A percentile compares a stretch with the other conserved stretches of the same genome.
phyloP scores from a whole-genome alignment of 2,113 vertebrate species.

The Cricetomys ansorgei region DNA sequence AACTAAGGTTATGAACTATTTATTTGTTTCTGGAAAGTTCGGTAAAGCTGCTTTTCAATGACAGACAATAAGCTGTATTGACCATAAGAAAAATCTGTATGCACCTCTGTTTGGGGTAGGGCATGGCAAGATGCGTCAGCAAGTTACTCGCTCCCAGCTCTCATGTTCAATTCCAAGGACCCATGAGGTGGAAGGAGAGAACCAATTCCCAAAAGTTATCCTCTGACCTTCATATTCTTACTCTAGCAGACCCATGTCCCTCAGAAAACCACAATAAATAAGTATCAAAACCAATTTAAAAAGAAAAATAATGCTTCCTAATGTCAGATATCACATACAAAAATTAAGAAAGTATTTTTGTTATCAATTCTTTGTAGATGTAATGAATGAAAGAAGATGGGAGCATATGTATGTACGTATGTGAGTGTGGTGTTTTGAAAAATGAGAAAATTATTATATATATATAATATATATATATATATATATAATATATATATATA shows the following conservation, averaged over 20 bases:
- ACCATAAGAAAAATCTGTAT: neutral
- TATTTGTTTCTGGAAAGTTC: neutral
- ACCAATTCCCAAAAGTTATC: neutral
- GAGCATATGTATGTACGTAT: neutral
- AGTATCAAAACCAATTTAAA: neutral
- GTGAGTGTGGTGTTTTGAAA: neutral
- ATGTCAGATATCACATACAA: neutral
- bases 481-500: neutral
- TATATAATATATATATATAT: neutral
- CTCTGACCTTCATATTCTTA: neutral
- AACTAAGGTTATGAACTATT: neutral
- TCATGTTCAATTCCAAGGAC: neutral
- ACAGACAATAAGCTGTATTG: neutral
- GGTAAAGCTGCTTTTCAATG: neutral
- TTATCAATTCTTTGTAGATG: neutral
- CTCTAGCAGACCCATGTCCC: neutral
- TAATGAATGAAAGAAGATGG: neutral
- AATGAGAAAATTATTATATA: too few species aligned
- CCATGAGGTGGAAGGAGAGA: neutral
- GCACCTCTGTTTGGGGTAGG: neutral
- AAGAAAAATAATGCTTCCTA: neutral
- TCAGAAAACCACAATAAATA: neutral
- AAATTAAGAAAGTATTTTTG: conserved; percentile 2
- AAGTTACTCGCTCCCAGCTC: neutral
- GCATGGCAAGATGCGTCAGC: neutral